These are phyloP conservation scores for Chrysaora quinquecirrha DNA, from an alignment of 30 jellyfish, hydroid and myxozoan genomes.

Conservation along the genomic window DNA sequence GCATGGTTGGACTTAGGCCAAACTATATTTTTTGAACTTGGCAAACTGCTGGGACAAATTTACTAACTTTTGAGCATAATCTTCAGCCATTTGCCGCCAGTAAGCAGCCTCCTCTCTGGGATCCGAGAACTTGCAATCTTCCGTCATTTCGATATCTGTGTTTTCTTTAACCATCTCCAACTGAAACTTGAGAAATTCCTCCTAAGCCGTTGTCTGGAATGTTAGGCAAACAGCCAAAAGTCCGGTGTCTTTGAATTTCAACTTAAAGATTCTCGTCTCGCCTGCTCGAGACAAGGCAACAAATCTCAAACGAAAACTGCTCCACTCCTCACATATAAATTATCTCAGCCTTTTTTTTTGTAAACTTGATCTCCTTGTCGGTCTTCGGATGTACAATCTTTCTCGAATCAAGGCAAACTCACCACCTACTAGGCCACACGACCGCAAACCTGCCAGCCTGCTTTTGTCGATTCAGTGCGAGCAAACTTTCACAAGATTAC, in stretches of 20 bases:
- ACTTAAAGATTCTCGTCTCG: no score
- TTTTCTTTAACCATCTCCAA: constrained; percentile 64
- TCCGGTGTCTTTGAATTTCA: background rate
- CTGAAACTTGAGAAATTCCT: background rate
- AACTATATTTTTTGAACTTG: background rate
- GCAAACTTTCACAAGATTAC: background rate
- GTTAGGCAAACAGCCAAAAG: constrained; percentile 5
- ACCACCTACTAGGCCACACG: background rate
- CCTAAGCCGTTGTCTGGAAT: background rate
- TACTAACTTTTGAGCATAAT: constrained; percentile 85
- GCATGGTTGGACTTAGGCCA: background rate
- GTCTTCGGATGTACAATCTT: background rate
- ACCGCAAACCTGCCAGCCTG: constrained; percentile 8
- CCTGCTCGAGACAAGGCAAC: background rate
- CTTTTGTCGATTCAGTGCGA: background rate
- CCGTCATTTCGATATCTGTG: constrained; percentile 80
- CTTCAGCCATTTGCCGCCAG: constrained; percentile 98
- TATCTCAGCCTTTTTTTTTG: background rate
- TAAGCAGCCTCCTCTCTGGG: constrained; percentile 96
- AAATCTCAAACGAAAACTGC: background rate
- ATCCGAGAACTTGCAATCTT: constrained; percentile 76
- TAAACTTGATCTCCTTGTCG: background rate
- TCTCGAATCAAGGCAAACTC: background rate
- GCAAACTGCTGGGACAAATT: background rate
- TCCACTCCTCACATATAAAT: background rate